phyloP scores from a whole-genome alignment of 2,888 invertebrate genomes.

The Didymodactylos carnosus region DNA sequence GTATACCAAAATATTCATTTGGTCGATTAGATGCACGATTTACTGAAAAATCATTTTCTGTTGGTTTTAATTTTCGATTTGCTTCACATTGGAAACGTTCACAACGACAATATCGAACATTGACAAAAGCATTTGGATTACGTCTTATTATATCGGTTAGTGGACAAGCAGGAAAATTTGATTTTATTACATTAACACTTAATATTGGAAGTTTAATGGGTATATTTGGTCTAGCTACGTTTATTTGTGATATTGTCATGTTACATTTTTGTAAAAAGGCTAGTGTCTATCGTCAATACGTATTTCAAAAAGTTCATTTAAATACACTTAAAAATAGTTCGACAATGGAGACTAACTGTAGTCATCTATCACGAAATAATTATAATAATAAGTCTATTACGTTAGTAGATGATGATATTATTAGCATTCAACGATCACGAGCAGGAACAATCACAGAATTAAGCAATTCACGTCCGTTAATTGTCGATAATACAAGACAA shows the following conservation, averaged over 20 bases:
- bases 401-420: no score
- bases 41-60: constrained; percentile 10
- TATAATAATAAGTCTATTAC: no score
- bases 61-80: constrained; percentile 22
- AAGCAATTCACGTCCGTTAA: no score
- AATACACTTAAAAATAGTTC: not conserved
- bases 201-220: constrained; percentile 34
- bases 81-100: constrained; percentile 27
- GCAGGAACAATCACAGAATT: no score
- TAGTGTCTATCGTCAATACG: not conserved
- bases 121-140: constrained; percentile 37
- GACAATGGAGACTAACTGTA: no score
- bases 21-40: constrained; percentile 30
- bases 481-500: no score
- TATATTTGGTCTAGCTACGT: not conserved
- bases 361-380: no score
- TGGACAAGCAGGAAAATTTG: constrained; percentile 38
- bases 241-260: not conserved
- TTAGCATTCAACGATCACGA: no score
- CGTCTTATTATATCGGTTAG: constrained; percentile 35
- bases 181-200: constrained; percentile 34
- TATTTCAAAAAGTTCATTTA: not conserved
- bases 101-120: constrained; percentile 29
- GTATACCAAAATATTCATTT: constrained; percentile 36
- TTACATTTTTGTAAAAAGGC: not conserved